These are phyloP conservation scores for Enteromius argenteus DNA, from an alignment of 2,797 vertebrate genomes.

Conservation along the genomic window DNA sequence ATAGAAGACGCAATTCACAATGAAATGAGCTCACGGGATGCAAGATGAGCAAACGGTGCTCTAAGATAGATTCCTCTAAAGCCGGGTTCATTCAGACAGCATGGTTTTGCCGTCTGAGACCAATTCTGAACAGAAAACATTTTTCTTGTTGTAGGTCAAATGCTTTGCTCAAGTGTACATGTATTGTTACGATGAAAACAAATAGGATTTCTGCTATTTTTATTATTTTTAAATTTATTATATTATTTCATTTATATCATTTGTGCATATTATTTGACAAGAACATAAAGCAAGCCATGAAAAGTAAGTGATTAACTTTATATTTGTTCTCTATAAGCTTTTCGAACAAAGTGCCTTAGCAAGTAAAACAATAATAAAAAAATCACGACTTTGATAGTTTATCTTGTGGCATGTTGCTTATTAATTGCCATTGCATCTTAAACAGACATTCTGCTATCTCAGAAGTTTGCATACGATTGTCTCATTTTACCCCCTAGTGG, in stretches of 20 bases:
- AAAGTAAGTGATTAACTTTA: background rate
- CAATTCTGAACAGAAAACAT: background rate
- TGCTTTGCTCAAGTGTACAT: background rate
- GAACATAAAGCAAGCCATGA: background rate
- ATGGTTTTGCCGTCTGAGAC: background rate
- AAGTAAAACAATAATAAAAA: background rate
- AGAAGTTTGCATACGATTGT: background rate
- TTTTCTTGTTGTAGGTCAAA: background rate
- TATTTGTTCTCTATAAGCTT: background rate
- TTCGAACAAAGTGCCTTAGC: background rate
- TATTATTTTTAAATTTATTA: background rate
- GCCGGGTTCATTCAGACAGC: background rate
- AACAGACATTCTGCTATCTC: background rate
- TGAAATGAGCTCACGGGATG: background rate
- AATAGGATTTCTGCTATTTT: background rate
- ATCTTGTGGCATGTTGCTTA: background rate
- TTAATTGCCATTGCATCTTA: background rate
- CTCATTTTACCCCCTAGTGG: background rate
- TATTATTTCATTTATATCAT: background rate
- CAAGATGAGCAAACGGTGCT: slow-evolving; percentile 1
- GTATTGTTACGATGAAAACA: background rate
- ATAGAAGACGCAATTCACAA: slow-evolving; percentile 31
- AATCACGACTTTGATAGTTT: background rate
- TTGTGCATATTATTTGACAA: background rate
- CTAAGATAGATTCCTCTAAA: slow-evolving; percentile 7